A percentile compares a stretch with the other conserved stretches of the same genome.
phyloP scores from a whole-genome alignment of 2,888 invertebrate genomes.

The Mythimna lalbum region DNA sequence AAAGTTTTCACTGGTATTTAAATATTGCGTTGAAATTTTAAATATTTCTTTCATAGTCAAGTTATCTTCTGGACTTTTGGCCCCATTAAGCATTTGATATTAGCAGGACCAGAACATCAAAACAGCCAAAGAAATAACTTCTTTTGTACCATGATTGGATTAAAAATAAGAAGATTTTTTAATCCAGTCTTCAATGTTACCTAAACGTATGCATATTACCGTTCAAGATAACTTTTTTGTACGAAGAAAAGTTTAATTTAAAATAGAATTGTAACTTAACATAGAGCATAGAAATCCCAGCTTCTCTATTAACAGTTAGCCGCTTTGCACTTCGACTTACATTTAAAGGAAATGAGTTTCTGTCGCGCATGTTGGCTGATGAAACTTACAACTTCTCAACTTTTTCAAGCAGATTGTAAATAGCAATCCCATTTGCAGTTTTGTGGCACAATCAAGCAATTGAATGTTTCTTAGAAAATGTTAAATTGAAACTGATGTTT shows the following conservation, averaged over 20 bases:
- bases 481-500: constrained; percentile 32
- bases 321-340: constrained; percentile 16
- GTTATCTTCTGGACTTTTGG: too few species aligned
- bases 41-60: too few species aligned
- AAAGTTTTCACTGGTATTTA: too few species aligned
- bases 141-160: too few species aligned
- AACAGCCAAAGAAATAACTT: not conserved
- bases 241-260: not conserved
- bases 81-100: too few species aligned
- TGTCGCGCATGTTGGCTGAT: constrained; percentile 24
- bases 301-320: constrained; percentile 21
- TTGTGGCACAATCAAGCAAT: constrained; percentile 15
- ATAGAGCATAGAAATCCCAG: constrained; percentile 1
- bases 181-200: not conserved
- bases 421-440: constrained; percentile 45
- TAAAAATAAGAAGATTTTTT: not conserved
- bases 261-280: constrained; percentile 2
- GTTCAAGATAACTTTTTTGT: not conserved
- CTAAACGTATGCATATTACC: too few species aligned
- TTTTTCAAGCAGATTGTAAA: constrained; percentile 27
- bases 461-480: constrained; percentile 25
- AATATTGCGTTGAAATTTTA: too few species aligned
- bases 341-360: constrained; percentile 54
- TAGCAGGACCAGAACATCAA: too few species aligned
- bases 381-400: constrained; percentile 27